Base-by-base conservation (phyloP, 2,113 vertebrate species). In the Gambusia holbrooki region DNA sequence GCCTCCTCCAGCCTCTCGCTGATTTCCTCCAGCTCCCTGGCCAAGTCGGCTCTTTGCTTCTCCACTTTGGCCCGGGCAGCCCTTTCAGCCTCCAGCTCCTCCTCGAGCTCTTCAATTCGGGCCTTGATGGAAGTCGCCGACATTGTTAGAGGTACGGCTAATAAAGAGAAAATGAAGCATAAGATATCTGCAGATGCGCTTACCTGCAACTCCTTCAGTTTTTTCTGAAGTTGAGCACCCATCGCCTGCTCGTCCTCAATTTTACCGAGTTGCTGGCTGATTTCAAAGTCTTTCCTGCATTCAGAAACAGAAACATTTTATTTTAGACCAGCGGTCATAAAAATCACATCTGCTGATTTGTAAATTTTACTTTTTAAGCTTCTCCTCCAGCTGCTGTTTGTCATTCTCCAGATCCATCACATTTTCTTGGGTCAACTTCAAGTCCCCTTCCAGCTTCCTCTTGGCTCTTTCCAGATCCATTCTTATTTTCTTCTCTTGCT, bases 21-120 rank as follows among this genome's bases (percentile, higher is more conserved):
- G 94, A 96, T 97, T 92, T 97, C 96, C 72, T 97, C 96, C 77
- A 96, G 94, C 85, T 98, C 97, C 84, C 96, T 93, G 1, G 95
- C 95, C 29, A 97, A 94, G 62, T 96, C 96, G 63, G 95, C 85
- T 76, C 96, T 90, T 74, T 95, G 94, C 86, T 97, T 96, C 89
- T 97, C 96, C 62, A 96, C 90, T 35, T 98, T 98, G 60, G 96
- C 96, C 0, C 94, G 84, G 83, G 94, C 92, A 0, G 96, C 90
- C 0, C 95, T 86, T 37, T 98, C 97, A 1, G 96, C 95, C 76
- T 98, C 97, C 0, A 96, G 96, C 87, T 98, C 97, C 0, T 98
- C 96, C 78, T 99, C 97, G 28, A 95, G 87, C 75, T 94, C 94
- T 77, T 94, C 94, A 87, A 95, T 93, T 32, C 92, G 92, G 74